Evolutionary conservation across 2,888 invertebrate genomes (phyloP).

Genomic region (Euproctis similis): DNA sequence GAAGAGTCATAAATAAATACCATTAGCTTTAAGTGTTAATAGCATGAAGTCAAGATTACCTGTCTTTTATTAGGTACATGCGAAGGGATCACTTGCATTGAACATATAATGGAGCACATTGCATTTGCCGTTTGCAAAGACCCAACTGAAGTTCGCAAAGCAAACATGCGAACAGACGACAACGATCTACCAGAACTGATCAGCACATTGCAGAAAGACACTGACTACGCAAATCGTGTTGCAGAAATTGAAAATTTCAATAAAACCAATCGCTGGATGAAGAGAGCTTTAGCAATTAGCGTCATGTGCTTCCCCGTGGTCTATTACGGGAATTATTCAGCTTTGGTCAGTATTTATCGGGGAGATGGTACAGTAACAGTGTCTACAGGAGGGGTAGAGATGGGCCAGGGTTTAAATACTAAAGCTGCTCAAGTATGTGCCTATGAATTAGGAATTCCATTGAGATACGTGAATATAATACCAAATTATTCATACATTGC

Average conservation of each 20-base stretch:
- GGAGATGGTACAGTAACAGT: conserved; percentile 82
- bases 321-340: conserved; percentile 73
- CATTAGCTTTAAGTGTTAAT: too few species aligned
- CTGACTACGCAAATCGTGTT: conserved; percentile 72
- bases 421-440: conserved; percentile 87
- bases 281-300: conserved; percentile 79
- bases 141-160: conserved; percentile 71
- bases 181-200: conserved; percentile 70
- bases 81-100: conserved; percentile 77
- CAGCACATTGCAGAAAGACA: conserved; percentile 64
- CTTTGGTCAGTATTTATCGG: conserved; percentile 79
- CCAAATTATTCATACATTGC: conserved; percentile 74
- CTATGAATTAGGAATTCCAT: conserved; percentile 80
- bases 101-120: conserved; percentile 82
- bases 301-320: conserved; percentile 80
- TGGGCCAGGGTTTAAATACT: conserved; percentile 88
- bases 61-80: conserved; percentile 59
- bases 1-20: too few species aligned
- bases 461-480: conserved; percentile 77
- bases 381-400: conserved; percentile 81
- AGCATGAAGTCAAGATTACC: too few species aligned
- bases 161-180: conserved; percentile 69
- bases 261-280: conserved; percentile 83
- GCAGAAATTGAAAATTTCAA: conserved; percentile 75
- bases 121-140: conserved; percentile 74